Evolutionary conservation across 2,888 invertebrate species (phyloP), one percentile per base, ranked within the genome.

Genomic region (Dryococelus australis): DNA sequence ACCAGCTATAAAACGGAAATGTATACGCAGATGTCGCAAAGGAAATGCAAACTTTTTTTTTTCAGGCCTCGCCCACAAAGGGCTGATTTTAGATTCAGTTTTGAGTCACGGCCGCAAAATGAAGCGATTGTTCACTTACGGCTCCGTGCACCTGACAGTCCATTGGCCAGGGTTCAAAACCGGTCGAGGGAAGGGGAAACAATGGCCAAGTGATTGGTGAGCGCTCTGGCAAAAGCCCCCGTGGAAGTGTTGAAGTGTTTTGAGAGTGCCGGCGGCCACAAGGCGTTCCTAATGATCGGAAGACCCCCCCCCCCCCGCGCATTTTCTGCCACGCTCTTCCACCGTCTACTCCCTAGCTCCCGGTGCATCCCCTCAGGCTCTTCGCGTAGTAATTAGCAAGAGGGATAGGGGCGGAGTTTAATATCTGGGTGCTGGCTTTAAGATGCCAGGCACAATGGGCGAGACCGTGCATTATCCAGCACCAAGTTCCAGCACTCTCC

Each of bases 251-350:
- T 65, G 24, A 65, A 65, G 65, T 65, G 65, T 65, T 65, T 65
- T 65, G 65, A 65, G 65, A 65, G 65, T 65, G 65, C 65, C 65
- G 20, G 65, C 65, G 65, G 65, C 65, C 65, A 65, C 65, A 65
- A 65, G 65, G 65, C 65, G 65, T 65, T 65, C 65, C 65, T 65
- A 65, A 65, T 65, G 65, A 65, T 65, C 65, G 65, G 65, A 65
- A 4, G 65, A 10, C 65, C 65, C 20, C 16, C 65, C 65, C 8
- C n/a, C n/a, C n/a, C n/a, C n/a, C 65, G 0, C 65, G 8, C 65
- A 16, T 8, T 16, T 24, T 8, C 10, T 65, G 13, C 6, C 16
- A 12, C 65, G 1, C 20, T n/a, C 8, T 65, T 16, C 65, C 6
- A 12, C n/a, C 65, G 13, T 0, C 65, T 24, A 20, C 20, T 24